phyloP scores from a whole-genome alignment of 1,140 invertebrate genomes.

The Prorops nasuta region DNA sequence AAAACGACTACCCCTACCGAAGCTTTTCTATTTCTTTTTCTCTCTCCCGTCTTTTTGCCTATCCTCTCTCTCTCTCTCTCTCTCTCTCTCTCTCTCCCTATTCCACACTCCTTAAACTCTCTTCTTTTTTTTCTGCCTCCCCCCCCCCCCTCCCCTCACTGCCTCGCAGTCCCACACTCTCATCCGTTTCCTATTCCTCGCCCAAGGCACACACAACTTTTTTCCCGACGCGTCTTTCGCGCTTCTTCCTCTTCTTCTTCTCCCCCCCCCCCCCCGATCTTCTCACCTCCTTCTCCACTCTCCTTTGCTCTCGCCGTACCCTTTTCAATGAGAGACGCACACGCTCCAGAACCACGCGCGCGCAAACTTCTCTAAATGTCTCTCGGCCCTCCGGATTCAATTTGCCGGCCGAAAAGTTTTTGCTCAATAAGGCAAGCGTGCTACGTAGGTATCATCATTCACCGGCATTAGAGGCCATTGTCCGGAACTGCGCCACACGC shows the following conservation, averaged over 20 bases:
- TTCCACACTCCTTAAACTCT: background rate
- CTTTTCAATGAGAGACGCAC: no score
- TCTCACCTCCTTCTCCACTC: background rate
- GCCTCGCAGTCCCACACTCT: background rate
- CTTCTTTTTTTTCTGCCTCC: background rate
- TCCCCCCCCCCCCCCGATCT: background rate
- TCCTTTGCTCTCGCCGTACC: no score
- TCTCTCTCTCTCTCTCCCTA: background rate
- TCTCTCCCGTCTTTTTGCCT: background rate
- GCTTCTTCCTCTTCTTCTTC: constrained; percentile 2
- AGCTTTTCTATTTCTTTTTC: no score
- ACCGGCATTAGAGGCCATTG: constrained; percentile 30
- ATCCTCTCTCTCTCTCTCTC: constrained; percentile 2
- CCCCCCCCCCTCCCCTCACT: background rate
- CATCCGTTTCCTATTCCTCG: background rate
- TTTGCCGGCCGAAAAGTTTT: constrained; percentile 38
- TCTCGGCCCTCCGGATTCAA: constrained; percentile 30
- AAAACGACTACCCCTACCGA: no score
- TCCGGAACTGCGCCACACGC: no score
- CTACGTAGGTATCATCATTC: constrained; percentile 35
- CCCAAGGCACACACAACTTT: no score
- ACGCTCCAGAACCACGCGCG: no score
- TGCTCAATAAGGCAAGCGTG: constrained; percentile 36
- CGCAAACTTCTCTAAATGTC: no score
- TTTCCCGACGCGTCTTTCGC: no score